Base-by-base conservation (phyloP, 2,113 vertebrate species). In the Aphelocoma coerulescens region DNA sequence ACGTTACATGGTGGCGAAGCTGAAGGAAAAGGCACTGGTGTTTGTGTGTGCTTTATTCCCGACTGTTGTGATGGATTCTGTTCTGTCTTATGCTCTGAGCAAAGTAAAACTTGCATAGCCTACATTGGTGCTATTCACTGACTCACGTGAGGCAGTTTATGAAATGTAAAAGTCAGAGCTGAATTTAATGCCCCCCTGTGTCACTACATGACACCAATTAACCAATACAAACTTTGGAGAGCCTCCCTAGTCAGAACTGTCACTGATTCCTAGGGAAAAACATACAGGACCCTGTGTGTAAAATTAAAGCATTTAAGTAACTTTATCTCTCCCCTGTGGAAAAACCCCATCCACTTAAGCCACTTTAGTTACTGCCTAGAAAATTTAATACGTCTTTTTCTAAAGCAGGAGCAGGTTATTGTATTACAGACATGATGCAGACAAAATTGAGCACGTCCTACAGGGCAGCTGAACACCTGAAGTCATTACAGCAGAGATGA, bases 1-100 rank as follows among this genome's bases (percentile, higher is more conserved):
- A 15, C 96, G 98, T 78, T 98, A 99, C 94, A 96, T 98, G 80
- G 96, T 97, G 59, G 95, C 96, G 0, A 96, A 92, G 61, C 78
- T 97, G 33, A 96, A 92, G 86, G 97, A 97, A 8, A 97, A 97
- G 85, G 91, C 16, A 10, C 43, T 91, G 39, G 93, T 97, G 41
- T 68, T 96, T 68, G 51, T 96, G 16, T 97, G 89, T 62, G 78
- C 95, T 87, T 83, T 89, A 57, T 96, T 95, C 68, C 97, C 96
- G 0, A 97, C 97, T 1, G n/a, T 13, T 74, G 91, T 97, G 80
- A 91, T 96, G 90, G 97, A 97, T 92, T 85, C 23, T 2, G 9
- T 97, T 85, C 48, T 97, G 77, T 94, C 93, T 37, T 80, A 88
- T 0, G 92, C 66, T 58, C 74, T 96, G n/a, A 96, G 96, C 91